Evolutionary conservation across 2,888 invertebrate species (phyloP), one percentile per base, ranked within the genome.

Genomic region (Clanis bilineata): DNA sequence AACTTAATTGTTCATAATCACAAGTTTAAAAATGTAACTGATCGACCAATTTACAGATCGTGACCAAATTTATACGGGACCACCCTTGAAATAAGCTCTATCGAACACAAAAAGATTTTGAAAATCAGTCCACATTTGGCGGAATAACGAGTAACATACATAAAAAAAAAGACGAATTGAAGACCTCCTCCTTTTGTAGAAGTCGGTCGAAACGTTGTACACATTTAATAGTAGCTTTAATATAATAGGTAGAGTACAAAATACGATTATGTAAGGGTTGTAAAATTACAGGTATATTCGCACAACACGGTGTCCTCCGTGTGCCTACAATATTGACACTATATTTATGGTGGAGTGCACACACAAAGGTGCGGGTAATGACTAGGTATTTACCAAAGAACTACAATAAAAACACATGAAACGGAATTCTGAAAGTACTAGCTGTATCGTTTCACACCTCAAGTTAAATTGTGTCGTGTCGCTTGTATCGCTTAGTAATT

Each of bases 321-420:
- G 47, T 51, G 32, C 32, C 51, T 28, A 51, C 32, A 32, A 32
- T 32, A 32, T 51, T 32, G 51, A 51, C 51, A 51, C 51, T 3
- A 28, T 32, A 18, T 2, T 51, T 32, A 51, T 32, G 28, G 32
- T 18, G 28, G 32, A 28, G 15, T 51, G 18, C 28, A 51, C 51
- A 51, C 28, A 51, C 10, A 51, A 18, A 51, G 51, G 32, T 32
- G 32, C 32, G 32, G 47, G 18, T 51, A 51, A 51, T 51, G 51
- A 51, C 51, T 32, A 51, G 32, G 51, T 51, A 51, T 28, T 51
- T 32, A 28, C 32, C 9, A 51, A 51, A 32, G 32, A 51, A 51
- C 32, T 51, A 32, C 51, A 51, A 51, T 51, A 51, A 51, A 51
- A n/a, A n/a, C n/a, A 51, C 51, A 51, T 32, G 32, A 51, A 51